Conservation (phyloP, 2,888 invertebrate genomes). For the Cheilosia scutellata region DNA sequence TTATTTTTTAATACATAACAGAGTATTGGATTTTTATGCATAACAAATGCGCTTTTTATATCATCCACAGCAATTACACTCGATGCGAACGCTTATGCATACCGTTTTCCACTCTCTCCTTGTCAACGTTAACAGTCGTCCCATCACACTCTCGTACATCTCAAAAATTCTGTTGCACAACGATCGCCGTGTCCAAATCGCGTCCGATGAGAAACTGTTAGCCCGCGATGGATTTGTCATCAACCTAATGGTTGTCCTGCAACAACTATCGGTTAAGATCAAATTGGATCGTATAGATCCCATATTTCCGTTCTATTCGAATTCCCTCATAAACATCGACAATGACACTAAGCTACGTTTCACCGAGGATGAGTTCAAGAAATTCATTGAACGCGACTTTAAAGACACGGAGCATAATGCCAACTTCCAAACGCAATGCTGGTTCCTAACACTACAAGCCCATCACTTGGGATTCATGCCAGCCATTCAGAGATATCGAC, state of each 20-base stretch:
- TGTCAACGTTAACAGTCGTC: constrained; percentile 92
- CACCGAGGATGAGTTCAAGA: constrained; percentile 90
- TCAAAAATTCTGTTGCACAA: constrained; percentile 91
- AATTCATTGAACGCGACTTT: constrained; percentile 79
- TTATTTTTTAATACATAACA: no score
- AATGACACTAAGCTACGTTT: constrained; percentile 93
- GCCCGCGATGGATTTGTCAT: constrained; percentile 98
- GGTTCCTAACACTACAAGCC: constrained; percentile 97
- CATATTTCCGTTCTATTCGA: constrained; percentile 94
- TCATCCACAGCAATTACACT: constrained; percentile 90
- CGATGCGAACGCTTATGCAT: constrained; percentile 90
- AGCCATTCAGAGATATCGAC: constrained; percentile 92
- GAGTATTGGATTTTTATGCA: neutral
- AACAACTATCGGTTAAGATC: constrained; percentile 94
- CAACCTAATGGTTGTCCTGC: constrained; percentile 95
- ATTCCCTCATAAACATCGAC: constrained; percentile 89
- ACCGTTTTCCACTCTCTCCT: constrained; percentile 93
- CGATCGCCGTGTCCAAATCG: constrained; percentile 94
- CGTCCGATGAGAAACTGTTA: constrained; percentile 93
- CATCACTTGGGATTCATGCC: constrained; percentile 97
- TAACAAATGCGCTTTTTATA: neutral
- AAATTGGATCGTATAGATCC: constrained; percentile 95
- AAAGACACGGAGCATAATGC: constrained; percentile 86
- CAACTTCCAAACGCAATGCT: constrained; percentile 98
- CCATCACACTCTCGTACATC: constrained; percentile 91